A percentile compares a stretch with the other conserved stretches of the same genome.
These are phyloP conservation scores for Numida meleagris DNA, from an alignment of 2,113 vertebrate species.

Conservation along the genomic window DNA sequence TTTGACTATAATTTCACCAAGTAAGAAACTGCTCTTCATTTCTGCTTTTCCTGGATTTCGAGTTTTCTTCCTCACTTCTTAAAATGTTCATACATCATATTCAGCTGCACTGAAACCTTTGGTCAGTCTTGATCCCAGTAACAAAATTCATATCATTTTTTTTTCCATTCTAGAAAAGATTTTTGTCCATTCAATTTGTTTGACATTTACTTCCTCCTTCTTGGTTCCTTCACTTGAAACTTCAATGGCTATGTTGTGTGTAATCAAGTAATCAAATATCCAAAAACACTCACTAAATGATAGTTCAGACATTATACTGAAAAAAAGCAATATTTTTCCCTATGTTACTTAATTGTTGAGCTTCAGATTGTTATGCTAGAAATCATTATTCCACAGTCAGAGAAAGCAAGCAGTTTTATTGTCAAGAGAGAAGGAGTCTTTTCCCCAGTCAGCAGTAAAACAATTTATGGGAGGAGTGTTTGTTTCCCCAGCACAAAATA, in stretches of 20 bases:
- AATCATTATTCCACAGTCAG: conserved; percentile 1
- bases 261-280: not conserved
- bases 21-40: not conserved
- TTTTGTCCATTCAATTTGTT: not conserved
- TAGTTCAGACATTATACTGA: not conserved
- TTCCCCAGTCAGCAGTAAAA: conserved; percentile 44
- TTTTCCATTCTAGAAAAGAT: not conserved
- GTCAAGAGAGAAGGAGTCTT: not conserved
- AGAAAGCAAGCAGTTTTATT: conserved; percentile 16
- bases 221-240: not conserved
- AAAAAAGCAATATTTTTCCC: not conserved
- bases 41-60: not conserved
- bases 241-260: not conserved
- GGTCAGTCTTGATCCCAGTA: not conserved
- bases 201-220: not conserved
- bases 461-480: conserved; percentile 55
- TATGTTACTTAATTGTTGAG: not conserved
- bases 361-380: not conserved
- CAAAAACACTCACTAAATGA: not conserved
- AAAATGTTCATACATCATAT: not conserved
- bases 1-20: conserved; percentile 66
- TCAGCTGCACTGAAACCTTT: not conserved
- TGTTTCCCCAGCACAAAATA: conserved; percentile 52
- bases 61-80: not conserved
- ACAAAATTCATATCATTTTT: not conserved